phyloP scores from a whole-genome alignment of 2,888 invertebrate genomes.

The Dromius quadrimaculatus region DNA sequence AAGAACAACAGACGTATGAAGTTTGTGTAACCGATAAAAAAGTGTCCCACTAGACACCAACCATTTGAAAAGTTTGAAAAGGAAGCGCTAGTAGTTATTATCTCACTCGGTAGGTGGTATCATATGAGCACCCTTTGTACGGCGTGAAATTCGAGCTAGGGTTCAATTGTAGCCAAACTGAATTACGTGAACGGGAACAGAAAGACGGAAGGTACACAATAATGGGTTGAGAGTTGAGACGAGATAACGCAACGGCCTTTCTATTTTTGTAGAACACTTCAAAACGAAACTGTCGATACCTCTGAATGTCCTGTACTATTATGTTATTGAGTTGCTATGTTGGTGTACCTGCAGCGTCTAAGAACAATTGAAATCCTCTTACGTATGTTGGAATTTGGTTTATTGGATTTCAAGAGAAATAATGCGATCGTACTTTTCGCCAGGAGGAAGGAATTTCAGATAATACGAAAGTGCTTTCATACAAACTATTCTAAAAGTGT shows the following conservation, averaged over 20 bases:
- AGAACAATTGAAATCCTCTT: constrained; percentile 22
- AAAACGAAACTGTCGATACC: no score
- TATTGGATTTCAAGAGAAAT: constrained; percentile 38
- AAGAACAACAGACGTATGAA: no score
- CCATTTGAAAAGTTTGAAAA: constrained; percentile 16
- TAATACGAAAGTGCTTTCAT: constrained; percentile 38
- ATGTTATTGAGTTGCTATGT: no score
- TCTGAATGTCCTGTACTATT: no score
- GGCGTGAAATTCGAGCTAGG: constrained; percentile 27
- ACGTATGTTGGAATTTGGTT: constrained; percentile 32
- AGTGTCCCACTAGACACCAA: constrained; percentile 29
- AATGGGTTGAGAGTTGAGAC: constrained; percentile 33
- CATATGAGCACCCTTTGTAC: constrained; percentile 34
- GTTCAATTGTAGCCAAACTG: constrained; percentile 34
- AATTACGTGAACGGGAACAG: constrained; percentile 32
- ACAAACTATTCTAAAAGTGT: constrained; percentile 35
- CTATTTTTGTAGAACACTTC: constrained; percentile 15
- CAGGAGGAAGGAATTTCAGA: constrained; percentile 34
- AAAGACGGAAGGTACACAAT: constrained; percentile 22
- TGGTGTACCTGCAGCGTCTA: no score
- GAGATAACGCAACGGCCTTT: constrained; percentile 14
- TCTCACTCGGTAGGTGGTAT: constrained; percentile 46
- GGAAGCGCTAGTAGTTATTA: constrained; percentile 47
- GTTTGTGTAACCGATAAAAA: no score
- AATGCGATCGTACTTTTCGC: constrained; percentile 29